phyloP scores from a whole-genome alignment of 2,113 vertebrate species.

The Rhinolophus ferrumequinum region DNA sequence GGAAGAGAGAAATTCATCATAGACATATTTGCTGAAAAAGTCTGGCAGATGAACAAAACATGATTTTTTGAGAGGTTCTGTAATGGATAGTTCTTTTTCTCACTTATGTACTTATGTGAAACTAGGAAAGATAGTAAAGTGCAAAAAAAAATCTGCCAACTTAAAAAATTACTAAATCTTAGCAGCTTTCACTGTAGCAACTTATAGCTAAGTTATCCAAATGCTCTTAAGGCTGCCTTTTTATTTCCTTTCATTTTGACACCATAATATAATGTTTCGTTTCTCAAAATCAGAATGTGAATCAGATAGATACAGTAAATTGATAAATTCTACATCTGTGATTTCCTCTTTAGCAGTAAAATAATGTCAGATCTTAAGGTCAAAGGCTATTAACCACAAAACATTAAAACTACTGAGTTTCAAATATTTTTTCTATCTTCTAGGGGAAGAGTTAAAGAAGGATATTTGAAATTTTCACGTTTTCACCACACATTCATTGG shows the following conservation, averaged over 20 bases:
- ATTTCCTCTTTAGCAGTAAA: constrained; percentile 57
- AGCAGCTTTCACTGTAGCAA: constrained; percentile 73
- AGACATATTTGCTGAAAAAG: constrained; percentile 74
- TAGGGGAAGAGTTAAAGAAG: constrained; percentile 47
- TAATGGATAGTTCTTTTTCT: constrained; percentile 80
- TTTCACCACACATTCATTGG: constrained; percentile 52
- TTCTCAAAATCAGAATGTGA: constrained; percentile 73
- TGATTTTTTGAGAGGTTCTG: constrained; percentile 73
- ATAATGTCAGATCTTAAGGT: constrained; percentile 54
- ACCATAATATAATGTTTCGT: constrained; percentile 76
- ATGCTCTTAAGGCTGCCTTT: constrained; percentile 77
- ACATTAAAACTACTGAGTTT: constrained; percentile 60
- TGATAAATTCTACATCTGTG: constrained; percentile 67
- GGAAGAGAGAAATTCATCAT: constrained; percentile 63
- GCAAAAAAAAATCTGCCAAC: constrained; percentile 69
- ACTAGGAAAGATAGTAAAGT: constrained; percentile 77
- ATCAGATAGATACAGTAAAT: constrained; percentile 61
- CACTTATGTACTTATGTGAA: constrained; percentile 82
- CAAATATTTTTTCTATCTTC: constrained; percentile 49
- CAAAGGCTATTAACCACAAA: constrained; percentile 69
- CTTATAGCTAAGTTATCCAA: constrained; percentile 79
- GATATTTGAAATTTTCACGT: constrained; percentile 67
- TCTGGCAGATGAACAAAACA: constrained; percentile 76
- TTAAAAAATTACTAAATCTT: constrained; percentile 77
- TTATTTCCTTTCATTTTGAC: constrained; percentile 79